These are phyloP conservation scores for Caenorhabditis parvicauda DNA, from an alignment of 2,888 invertebrate species.

Conservation along the genomic window DNA sequence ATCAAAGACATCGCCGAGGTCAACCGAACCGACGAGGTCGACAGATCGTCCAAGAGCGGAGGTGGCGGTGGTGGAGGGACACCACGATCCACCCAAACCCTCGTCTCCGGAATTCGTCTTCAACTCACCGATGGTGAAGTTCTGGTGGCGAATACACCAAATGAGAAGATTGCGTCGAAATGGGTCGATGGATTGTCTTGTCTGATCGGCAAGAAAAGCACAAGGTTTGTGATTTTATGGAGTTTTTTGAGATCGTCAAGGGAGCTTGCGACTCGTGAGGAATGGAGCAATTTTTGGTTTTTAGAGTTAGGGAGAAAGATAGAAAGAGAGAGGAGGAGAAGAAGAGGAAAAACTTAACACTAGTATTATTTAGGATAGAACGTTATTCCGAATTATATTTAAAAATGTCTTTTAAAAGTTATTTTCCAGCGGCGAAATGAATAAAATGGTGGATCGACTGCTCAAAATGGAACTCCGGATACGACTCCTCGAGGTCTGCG, in stretches of 20 bases:
- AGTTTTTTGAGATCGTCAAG: no score
- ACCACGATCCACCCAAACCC: neutral
- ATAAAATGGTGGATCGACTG: slow-evolving; percentile 72
- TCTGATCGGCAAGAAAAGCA: slow-evolving; percentile 15
- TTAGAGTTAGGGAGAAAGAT: no score
- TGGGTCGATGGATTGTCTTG: slow-evolving; percentile 18
- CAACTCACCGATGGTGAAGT: slow-evolving; percentile 21
- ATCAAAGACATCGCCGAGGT: slow-evolving; percentile 31
- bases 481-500: slow-evolving; percentile 86
- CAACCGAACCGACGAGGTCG: slow-evolving; percentile 25
- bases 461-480: slow-evolving; percentile 94
- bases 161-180: slow-evolving; percentile 13
- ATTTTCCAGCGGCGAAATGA: slow-evolving; percentile 10
- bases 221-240: no score
- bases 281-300: no score
- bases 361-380: no score
- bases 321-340: no score
- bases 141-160: slow-evolving; percentile 12
- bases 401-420: no score
- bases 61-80: neutral
- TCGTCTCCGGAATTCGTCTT: slow-evolving; percentile 12
- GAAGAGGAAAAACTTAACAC: no score
- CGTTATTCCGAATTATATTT: no score
- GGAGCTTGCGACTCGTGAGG: no score
- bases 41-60: no score